Percentiles rank a stretch among this genome's conserved stretches.
phyloP scores from a whole-genome alignment of 2,888 invertebrate genomes.

The Nebria salina region DNA sequence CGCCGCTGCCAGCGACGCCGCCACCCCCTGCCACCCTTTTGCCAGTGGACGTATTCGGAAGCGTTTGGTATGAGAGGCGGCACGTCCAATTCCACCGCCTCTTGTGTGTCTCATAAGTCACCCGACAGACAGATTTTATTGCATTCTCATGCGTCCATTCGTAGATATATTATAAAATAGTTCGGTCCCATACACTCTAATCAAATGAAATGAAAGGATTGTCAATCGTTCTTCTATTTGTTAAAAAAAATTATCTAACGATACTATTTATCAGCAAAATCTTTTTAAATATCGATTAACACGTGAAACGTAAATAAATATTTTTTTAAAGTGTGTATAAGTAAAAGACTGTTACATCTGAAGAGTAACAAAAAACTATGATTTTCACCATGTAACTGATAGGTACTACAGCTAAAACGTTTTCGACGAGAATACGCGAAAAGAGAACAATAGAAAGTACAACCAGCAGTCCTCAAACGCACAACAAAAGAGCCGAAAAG shows the following conservation, averaged over 20 bases:
- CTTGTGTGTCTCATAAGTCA: slow-evolving; percentile 61
- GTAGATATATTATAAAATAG: slow-evolving; percentile 30
- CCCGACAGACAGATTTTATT: slow-evolving; percentile 61
- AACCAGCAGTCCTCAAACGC: neutral
- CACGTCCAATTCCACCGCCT: slow-evolving; percentile 59
- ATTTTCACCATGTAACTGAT: too few relatives aligned
- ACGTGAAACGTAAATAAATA: too few relatives aligned
- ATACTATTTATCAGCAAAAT: too few relatives aligned
- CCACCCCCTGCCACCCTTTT: neutral
- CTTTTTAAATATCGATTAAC: too few relatives aligned
- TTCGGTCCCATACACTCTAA: neutral
- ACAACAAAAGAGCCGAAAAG: slow-evolving; percentile 55
- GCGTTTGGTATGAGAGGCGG: slow-evolving; percentile 51
- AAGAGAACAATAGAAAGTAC: neutral
- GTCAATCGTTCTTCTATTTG: too few relatives aligned
- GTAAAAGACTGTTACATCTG: too few relatives aligned
- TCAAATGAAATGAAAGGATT: too few relatives aligned
- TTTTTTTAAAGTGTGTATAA: too few relatives aligned
- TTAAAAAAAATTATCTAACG: too few relatives aligned
- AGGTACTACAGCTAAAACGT: neutral
- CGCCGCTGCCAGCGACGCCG: slow-evolving; percentile 1
- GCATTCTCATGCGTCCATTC: slow-evolving; percentile 59
- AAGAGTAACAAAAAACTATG: too few relatives aligned
- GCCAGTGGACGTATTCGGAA: slow-evolving; percentile 29
- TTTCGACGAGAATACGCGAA: neutral